A percentile compares a stretch with the other conserved stretches of the same genome.
These are phyloP conservation scores for Limenitis camilla DNA, from an alignment of 2,888 invertebrate genomes.

Conservation along the genomic window DNA sequence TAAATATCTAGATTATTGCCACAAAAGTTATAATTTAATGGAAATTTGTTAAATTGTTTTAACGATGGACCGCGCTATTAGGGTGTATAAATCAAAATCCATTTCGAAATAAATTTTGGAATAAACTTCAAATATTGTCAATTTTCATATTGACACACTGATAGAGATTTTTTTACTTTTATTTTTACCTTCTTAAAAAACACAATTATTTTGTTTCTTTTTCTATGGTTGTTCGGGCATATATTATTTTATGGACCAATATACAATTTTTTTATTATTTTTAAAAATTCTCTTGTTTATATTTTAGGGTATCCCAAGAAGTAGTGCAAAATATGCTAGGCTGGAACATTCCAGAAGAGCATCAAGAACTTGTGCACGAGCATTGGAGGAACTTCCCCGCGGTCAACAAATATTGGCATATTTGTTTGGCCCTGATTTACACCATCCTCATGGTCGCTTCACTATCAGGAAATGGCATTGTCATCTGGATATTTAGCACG, in stretches of 20 bases:
- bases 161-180: background rate
- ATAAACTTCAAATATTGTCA: background rate
- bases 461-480: conserved; percentile 80
- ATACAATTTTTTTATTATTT: too few relatives aligned
- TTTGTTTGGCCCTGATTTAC: conserved; percentile 78
- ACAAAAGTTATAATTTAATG: conserved; percentile 11
- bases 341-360: conserved; percentile 80
- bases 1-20: conserved; percentile 9
- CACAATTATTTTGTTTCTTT: too few relatives aligned
- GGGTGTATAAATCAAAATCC: background rate
- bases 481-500: conserved; percentile 84
- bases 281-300: too few relatives aligned
- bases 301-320: conserved; percentile 55
- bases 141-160: background rate
- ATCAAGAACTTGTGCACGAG: conserved; percentile 77
- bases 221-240: too few relatives aligned
- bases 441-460: conserved; percentile 76
- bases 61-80: background rate
- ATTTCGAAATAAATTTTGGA: background rate
- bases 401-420: conserved; percentile 79
- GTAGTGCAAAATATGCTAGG: conserved; percentile 74
- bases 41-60: conserved; percentile 11
- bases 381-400: conserved; percentile 81
- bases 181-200: background rate
- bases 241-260: too few relatives aligned